A percentile compares a stretch with the other conserved stretches of the same genome.
These are phyloP conservation scores for Lepidiolamprologus cunningtoni DNA, from an alignment of 2,113 vertebrate species.

Conservation along the genomic window DNA sequence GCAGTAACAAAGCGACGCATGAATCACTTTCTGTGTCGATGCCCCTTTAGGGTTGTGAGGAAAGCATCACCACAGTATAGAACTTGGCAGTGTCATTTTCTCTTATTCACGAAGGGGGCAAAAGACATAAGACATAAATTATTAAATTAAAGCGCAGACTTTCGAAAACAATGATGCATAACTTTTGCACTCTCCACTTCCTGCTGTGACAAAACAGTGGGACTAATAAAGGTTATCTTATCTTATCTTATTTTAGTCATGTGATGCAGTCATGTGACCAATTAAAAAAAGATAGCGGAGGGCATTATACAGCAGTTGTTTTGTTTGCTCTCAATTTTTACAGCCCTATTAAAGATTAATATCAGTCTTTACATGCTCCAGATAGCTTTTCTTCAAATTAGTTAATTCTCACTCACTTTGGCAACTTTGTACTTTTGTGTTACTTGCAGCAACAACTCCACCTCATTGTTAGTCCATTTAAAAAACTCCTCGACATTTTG, in stretches of 20 bases:
- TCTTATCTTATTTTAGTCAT: neutral
- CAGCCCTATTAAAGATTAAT: neutral
- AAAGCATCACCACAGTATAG: neutral
- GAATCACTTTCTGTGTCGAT: neutral
- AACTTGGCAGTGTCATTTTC: neutral
- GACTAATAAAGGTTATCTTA: neutral
- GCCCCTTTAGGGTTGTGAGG: neutral
- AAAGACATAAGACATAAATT: neutral
- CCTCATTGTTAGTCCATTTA: neutral
- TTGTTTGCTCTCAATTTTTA: neutral
- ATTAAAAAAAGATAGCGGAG: accelerated
- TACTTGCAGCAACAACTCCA: neutral
- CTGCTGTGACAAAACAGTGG: neutral
- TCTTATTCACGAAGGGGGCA: accelerated
- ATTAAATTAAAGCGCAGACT: neutral
- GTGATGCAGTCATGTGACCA: neutral
- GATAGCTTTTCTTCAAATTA: neutral
- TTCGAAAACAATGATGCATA: neutral
- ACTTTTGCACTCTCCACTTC: neutral
- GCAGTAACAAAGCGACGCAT: neutral
- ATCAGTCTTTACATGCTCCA: neutral
- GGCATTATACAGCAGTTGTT: neutral
- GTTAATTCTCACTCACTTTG: neutral
- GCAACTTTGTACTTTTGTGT: neutral
- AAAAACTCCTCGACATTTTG: neutral